phyloP scores from a whole-genome alignment of 2,113 vertebrate species.

The Hippolais icterina region DNA sequence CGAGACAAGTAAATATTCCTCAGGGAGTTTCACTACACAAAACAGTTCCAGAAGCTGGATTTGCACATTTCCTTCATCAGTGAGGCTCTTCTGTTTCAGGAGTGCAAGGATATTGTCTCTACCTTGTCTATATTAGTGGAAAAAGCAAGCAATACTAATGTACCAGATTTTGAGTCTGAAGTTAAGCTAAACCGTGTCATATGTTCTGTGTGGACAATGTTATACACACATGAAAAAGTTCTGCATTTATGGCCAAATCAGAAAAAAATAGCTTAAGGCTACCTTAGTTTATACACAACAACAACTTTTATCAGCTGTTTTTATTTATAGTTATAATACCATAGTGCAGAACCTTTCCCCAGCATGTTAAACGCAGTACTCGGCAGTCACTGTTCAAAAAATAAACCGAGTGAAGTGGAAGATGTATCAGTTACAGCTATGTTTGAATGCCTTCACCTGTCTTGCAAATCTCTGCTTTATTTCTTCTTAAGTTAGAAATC shows the following conservation, averaged over 20 bases:
- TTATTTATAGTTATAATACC: not conserved
- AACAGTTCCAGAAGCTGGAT: not conserved
- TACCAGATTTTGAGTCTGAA: not conserved
- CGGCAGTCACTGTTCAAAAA: not conserved
- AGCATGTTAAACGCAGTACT: not conserved
- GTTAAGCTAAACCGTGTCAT: not conserved
- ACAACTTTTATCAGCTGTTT: not conserved
- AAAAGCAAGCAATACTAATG: not conserved
- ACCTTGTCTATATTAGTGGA: not conserved
- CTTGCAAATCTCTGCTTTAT: not conserved
- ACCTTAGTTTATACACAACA: not conserved
- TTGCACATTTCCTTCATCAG: not conserved
- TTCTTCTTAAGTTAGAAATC: not conserved
- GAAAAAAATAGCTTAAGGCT: not conserved
- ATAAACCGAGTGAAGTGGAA: not conserved
- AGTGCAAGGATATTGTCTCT: not conserved
- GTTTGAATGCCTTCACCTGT: not conserved
- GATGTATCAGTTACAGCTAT: not conserved
- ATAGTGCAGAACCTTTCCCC: not conserved
- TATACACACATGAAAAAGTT: not conserved
- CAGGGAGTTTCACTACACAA: not conserved
- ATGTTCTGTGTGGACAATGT: not conserved
- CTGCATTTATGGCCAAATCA: not conserved
- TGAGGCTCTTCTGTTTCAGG: not conserved
- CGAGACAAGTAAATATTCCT: not conserved